Evolutionary conservation across 2,888 invertebrate genomes (phyloP).

Genomic region (Pollenia labialis): DNA sequence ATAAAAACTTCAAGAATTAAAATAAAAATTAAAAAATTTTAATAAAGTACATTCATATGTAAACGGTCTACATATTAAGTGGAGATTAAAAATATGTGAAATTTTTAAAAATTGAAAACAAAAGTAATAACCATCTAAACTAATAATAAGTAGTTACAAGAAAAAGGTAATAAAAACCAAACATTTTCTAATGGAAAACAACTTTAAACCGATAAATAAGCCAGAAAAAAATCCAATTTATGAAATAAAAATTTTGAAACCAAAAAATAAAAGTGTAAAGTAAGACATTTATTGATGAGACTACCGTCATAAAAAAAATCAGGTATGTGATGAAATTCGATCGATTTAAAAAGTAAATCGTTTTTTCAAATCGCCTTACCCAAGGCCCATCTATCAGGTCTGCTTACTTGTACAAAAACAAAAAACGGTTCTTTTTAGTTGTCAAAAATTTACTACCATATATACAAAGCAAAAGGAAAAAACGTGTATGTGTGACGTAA

Average conservation of each 20-base stretch:
- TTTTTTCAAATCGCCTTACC: no score
- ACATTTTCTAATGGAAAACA: constrained; percentile 71
- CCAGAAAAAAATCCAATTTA: constrained; percentile 57
- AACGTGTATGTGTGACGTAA: no score
- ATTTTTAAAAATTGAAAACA: constrained; percentile 51
- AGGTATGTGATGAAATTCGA: no score
- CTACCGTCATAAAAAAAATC: neutral
- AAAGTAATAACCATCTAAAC: constrained; percentile 60
- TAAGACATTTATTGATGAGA: constrained; percentile 10
- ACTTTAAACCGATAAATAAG: constrained; percentile 49
- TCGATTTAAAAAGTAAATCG: no score
- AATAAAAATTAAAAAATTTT: constrained; percentile 51
- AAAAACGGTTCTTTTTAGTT: no score
- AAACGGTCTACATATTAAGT: constrained; percentile 39
- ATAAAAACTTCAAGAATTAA: constrained; percentile 27
- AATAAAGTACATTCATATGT: constrained; percentile 52
- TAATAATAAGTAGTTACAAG: constrained; percentile 71
- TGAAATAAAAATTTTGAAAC: constrained; percentile 72
- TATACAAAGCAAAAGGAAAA: no score
- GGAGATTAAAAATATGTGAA: constrained; percentile 49
- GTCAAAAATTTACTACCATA: no score
- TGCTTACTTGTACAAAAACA: no score
- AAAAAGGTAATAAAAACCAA: constrained; percentile 60
- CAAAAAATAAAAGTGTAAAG: constrained; percentile 33
- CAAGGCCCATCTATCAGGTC: no score